phyloP scores from a whole-genome alignment of 2,888 invertebrate genomes.

The Drosophila borborema region DNA sequence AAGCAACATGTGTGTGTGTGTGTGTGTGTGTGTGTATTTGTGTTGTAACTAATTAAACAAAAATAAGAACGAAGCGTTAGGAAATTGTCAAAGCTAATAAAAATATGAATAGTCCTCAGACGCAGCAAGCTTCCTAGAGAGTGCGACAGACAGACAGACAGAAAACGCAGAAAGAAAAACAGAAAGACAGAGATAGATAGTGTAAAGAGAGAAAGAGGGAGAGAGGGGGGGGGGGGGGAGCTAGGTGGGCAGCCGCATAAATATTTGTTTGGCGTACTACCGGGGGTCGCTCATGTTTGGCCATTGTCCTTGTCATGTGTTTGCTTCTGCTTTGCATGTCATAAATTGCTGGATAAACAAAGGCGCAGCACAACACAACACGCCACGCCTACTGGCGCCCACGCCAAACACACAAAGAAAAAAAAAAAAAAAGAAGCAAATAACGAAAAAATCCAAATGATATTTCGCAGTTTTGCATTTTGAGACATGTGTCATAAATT shows the following conservation, averaged over 20 bases:
- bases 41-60: slow-evolving; percentile 67
- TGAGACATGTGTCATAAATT: slow-evolving; percentile 66
- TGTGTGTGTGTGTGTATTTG: slow-evolving; percentile 26
- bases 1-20: slow-evolving; percentile 38
- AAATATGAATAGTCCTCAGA: slow-evolving; percentile 65
- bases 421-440: slow-evolving; percentile 2
- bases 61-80: slow-evolving; percentile 43
- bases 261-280: slow-evolving; percentile 69
- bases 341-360: slow-evolving; percentile 76
- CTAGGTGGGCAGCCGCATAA: slow-evolving; percentile 54
- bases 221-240: not conserved
- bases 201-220: not conserved
- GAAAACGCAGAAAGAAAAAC: too few relatives aligned
- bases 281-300: slow-evolving; percentile 51
- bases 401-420: not conserved
- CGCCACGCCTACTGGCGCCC: slow-evolving; percentile 11
- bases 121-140: not conserved
- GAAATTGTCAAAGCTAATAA: slow-evolving; percentile 66
- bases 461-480: slow-evolving; percentile 44
- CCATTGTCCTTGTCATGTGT: slow-evolving; percentile 63
- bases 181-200: not conserved
- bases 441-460: slow-evolving; percentile 34
- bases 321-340: slow-evolving; percentile 72
- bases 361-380: slow-evolving; percentile 51
- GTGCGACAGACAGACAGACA: not conserved